Conservation (phyloP, 1,140 invertebrate genomes). For the Sitobion miscanthi region DNA sequence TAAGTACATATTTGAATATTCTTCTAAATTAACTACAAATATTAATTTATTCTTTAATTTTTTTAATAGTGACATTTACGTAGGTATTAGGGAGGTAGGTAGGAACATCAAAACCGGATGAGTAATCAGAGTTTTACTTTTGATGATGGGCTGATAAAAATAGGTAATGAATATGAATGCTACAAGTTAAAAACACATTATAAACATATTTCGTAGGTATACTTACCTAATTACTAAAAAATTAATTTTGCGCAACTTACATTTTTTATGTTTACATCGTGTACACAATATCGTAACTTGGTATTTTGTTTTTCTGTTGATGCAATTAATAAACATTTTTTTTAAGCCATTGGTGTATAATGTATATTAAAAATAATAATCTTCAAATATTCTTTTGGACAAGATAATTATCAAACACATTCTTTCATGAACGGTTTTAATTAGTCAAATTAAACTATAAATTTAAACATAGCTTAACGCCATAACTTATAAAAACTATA, state of each 20-base stretch:
- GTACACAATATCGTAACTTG: not conserved
- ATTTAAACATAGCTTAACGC: not conserved
- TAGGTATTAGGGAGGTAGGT: not conserved
- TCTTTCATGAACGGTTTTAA: not conserved
- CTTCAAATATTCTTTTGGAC: not conserved
- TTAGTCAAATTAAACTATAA: not conserved
- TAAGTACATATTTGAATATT: not conserved
- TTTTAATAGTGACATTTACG: not conserved
- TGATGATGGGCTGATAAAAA: not conserved
- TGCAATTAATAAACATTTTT: not conserved
- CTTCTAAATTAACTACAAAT: not conserved
- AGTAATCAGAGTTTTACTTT: not conserved
- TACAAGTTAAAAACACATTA: not conserved
- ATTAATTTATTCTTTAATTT: not conserved
- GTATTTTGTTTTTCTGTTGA: not conserved
- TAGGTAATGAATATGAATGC: not conserved
- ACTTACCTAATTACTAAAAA: not conserved
- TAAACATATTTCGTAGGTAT: not conserved
- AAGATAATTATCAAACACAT: not conserved
- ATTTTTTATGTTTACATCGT: not conserved
- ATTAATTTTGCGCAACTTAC: not conserved
- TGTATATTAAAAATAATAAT: not conserved
- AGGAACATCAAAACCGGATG: not conserved
- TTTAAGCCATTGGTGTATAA: not conserved
- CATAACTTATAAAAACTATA: not conserved